Conservation (phyloP, 2,113 vertebrate genomes). For the Melospiza georgiana region DNA sequence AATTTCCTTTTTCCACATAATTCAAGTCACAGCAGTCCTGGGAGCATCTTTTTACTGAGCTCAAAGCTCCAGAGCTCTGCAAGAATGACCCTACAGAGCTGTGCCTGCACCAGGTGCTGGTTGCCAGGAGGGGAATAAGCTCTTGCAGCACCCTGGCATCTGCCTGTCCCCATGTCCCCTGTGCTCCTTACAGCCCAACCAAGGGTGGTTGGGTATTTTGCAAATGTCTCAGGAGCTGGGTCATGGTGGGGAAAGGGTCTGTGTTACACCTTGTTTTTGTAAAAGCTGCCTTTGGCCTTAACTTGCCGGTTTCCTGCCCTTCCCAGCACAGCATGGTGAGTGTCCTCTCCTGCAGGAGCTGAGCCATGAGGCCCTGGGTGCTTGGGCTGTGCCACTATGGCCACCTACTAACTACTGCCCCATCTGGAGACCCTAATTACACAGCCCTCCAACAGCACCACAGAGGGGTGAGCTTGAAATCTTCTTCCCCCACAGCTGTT, state of each 20-base stretch:
- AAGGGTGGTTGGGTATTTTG: neutral
- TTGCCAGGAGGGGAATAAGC: too few species aligned
- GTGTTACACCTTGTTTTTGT: neutral
- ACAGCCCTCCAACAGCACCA: neutral
- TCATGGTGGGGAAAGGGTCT: accelerated
- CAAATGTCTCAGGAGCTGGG: neutral
- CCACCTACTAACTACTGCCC: too few species aligned
- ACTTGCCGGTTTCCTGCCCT: neutral
- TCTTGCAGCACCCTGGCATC: too few species aligned
- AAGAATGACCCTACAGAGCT: neutral
- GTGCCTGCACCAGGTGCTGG: accelerated
- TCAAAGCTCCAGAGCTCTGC: neutral
- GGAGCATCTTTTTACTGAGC: neutral
- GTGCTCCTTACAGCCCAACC: accelerated
- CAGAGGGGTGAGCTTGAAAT: neutral
- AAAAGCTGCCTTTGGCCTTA: neutral
- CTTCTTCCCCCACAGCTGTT: accelerated
- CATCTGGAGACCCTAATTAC: neutral
- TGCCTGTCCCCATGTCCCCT: neutral
- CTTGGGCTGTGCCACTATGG: neutral
- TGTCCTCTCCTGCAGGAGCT: neutral
- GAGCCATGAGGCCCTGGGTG: accelerated
- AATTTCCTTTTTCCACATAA: neutral
- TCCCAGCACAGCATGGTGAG: accelerated
- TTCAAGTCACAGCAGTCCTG: neutral